Percentiles rank a stretch among this genome's conserved stretches.
phyloP scores from a whole-genome alignment of 1,140 invertebrate species.

The Ceratosolen solmsi region DNA sequence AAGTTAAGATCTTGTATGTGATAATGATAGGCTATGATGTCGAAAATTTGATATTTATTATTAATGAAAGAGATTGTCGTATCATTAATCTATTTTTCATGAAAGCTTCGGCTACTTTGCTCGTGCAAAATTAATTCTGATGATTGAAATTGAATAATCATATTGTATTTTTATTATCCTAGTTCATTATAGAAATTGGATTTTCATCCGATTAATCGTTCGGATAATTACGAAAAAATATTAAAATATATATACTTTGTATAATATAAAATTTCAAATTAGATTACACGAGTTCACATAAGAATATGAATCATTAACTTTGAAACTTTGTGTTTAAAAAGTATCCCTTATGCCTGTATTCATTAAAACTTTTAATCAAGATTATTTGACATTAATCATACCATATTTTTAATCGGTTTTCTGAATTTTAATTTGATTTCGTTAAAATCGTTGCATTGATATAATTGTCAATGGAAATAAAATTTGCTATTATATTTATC shows the following conservation, averaged over 20 bases:
- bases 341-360: not conserved
- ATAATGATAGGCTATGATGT: not conserved
- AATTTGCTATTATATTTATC: no score
- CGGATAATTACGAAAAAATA: no score
- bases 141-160: no score
- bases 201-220: no score
- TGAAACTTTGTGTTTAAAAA: not conserved
- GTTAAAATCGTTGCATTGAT: no score
- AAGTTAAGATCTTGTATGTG: not conserved
- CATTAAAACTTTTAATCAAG: not conserved
- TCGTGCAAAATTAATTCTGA: no score
- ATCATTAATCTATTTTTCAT: not conserved
- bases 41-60: not conserved
- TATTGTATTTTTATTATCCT: no score
- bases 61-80: not conserved
- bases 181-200: not conserved
- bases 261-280: not conserved
- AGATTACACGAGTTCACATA: not conserved
- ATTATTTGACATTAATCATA: not conserved
- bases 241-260: no score
- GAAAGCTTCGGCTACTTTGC: not conserved
- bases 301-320: no score
- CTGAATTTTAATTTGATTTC: no score
- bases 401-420: not conserved
- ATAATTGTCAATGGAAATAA: no score